Percentiles rank a stretch among this genome's conserved stretches.
Conservation (phyloP, 2,888 invertebrate genomes). For the Drosophila eohydei region DNA sequence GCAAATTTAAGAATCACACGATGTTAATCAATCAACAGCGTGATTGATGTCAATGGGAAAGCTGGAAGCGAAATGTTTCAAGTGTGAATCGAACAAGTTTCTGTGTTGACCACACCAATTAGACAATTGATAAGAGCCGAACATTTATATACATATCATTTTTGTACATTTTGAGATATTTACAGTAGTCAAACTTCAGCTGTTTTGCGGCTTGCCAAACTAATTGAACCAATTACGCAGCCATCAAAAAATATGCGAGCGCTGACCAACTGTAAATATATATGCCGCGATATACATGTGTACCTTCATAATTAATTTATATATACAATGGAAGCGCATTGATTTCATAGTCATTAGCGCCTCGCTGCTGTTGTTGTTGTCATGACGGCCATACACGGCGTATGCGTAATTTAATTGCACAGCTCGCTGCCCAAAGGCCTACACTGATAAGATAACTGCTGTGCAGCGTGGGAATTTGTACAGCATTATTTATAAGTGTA, state of each 20-base stretch:
- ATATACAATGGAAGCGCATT: conserved; percentile 41
- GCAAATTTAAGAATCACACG: conserved; percentile 25
- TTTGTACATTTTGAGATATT: background rate
- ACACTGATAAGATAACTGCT: conserved; percentile 34
- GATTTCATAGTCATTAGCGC: conserved; percentile 59
- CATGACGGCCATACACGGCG: conserved; percentile 35
- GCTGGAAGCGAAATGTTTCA: conserved; percentile 5
- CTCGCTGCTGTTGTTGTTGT: conserved; percentile 12
- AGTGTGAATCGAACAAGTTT: conserved; percentile 62
- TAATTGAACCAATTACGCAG: conserved; percentile 64
- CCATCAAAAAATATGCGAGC: conserved; percentile 4
- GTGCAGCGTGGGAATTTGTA: conserved; percentile 34
- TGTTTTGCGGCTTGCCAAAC: conserved; percentile 20
- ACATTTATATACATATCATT: background rate
- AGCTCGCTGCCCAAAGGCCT: background rate
- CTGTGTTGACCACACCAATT: conserved; percentile 56
- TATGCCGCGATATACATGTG: background rate
- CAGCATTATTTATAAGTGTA: background rate
- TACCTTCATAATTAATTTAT: conserved; percentile 5
- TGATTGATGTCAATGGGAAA: conserved; percentile 53
- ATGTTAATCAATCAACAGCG: conserved; percentile 55
- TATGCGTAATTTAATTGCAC: conserved; percentile 54
- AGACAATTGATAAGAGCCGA: conserved; percentile 51
- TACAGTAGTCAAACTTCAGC: background rate
- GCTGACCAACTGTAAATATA: background rate